These are phyloP conservation scores for Heliconius charithonia DNA, from an alignment of 2,888 invertebrate species.

Conservation along the genomic window DNA sequence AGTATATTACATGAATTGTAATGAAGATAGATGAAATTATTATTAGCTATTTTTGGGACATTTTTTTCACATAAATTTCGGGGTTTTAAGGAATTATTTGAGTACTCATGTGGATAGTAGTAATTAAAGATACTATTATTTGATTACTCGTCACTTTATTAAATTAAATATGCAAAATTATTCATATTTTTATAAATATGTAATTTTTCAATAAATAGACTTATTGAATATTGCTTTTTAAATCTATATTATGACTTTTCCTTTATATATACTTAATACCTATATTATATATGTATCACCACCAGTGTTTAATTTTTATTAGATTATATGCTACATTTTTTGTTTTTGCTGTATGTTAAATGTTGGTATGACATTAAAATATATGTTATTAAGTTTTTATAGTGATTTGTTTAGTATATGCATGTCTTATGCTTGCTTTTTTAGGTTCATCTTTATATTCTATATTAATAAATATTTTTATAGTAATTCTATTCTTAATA, in stretches of 20 bases:
- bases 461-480: background rate
- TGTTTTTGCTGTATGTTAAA: constrained; percentile 10
- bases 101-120: too few species aligned
- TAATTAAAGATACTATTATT: too few species aligned
- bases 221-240: too few species aligned
- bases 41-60: background rate
- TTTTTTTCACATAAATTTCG: too few species aligned
- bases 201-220: too few species aligned
- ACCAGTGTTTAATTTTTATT: background rate
- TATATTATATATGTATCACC: too few species aligned
- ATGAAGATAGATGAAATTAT: background rate
- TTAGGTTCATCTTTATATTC: background rate
- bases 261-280: too few species aligned
- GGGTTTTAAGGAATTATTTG: too few species aligned
- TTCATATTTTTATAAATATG: too few species aligned
- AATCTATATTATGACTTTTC: too few species aligned
- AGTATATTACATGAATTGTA: background rate
- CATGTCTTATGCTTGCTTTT: constrained; percentile 10
- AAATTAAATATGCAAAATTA: too few species aligned
- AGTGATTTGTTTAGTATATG: constrained; percentile 2
- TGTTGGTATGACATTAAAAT: constrained; percentile 10
- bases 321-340: background rate
- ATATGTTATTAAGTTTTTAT: constrained; percentile 13
- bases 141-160: too few species aligned
- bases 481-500: background rate